A percentile compares a stretch with the other conserved stretches of the same genome.
Conservation (phyloP, 2,888 invertebrate genomes). For the Caenorhabditis doughertyi region DNA sequence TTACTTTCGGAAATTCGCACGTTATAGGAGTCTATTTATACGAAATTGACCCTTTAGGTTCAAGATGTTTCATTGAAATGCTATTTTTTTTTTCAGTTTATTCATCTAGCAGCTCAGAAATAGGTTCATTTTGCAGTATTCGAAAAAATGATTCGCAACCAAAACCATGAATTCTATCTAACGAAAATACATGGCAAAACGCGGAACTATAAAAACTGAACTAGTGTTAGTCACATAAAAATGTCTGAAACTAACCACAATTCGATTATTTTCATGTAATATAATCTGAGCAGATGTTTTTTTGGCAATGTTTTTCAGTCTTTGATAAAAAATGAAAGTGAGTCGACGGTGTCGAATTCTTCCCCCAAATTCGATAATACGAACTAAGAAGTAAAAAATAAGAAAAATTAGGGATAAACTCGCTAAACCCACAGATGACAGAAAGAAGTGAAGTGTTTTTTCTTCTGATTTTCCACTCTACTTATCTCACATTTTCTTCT, state of each 20-base stretch:
- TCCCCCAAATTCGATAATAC: background rate
- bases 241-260: background rate
- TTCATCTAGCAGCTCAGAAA: too few species aligned
- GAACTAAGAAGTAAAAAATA: background rate
- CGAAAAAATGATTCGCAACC: too few species aligned
- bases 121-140: too few species aligned
- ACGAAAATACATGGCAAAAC: too few species aligned
- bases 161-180: too few species aligned
- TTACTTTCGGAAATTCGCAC: too few species aligned
- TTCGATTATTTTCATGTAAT: background rate
- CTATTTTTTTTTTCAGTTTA: too few species aligned
- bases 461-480: background rate
- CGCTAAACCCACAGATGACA: slow-evolving; percentile 11
- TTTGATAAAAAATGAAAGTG: background rate
- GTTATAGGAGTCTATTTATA: too few species aligned
- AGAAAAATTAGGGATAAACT: slow-evolving; percentile 9
- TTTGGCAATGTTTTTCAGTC: background rate
- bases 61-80: too few species aligned
- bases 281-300: background rate
- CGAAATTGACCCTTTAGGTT: too few species aligned
- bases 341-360: background rate
- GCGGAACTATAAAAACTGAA: background rate
- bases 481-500: background rate
- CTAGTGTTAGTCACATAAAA: background rate
- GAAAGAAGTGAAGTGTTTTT: slow-evolving; percentile 33